These are phyloP conservation scores for Perca flavescens DNA, from an alignment of 2,113 vertebrate species.

Conservation along the genomic window DNA sequence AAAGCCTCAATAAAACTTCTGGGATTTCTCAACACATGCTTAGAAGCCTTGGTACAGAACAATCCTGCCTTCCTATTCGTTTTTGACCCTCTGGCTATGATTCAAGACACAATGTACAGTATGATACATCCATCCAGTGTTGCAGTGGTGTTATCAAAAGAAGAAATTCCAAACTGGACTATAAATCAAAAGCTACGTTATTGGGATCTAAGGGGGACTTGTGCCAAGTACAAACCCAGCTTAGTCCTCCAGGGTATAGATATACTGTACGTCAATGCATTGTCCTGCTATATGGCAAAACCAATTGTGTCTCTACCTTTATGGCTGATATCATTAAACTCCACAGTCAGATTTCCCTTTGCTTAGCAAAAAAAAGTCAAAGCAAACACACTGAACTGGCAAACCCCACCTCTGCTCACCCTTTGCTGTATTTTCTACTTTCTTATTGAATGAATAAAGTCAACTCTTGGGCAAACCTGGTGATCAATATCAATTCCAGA, in stretches of 20 bases:
- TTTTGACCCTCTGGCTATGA: too few species aligned
- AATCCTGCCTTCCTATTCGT: too few species aligned
- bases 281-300: neutral
- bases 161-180: neutral
- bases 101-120: too few species aligned
- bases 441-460: constrained; percentile 63
- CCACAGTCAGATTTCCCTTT: neutral
- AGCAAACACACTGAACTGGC: neutral
- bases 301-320: neutral
- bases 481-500: constrained; percentile 72
- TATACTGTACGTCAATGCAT: neutral
- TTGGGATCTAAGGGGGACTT: neutral
- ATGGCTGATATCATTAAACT: constrained; percentile 3
- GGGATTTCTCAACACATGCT: too few species aligned
- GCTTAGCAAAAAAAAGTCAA: neutral
- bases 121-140: neutral
- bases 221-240: neutral
- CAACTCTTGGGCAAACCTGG: constrained; percentile 49
- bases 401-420: neutral
- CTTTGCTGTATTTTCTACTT: constrained; percentile 38
- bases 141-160: neutral
- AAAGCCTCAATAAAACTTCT: too few species aligned
- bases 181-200: neutral
- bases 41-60: too few species aligned
- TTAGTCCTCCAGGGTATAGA: neutral